phyloP scores from a whole-genome alignment of 1,140 invertebrate genomes.

The Episyrphus balteatus region DNA sequence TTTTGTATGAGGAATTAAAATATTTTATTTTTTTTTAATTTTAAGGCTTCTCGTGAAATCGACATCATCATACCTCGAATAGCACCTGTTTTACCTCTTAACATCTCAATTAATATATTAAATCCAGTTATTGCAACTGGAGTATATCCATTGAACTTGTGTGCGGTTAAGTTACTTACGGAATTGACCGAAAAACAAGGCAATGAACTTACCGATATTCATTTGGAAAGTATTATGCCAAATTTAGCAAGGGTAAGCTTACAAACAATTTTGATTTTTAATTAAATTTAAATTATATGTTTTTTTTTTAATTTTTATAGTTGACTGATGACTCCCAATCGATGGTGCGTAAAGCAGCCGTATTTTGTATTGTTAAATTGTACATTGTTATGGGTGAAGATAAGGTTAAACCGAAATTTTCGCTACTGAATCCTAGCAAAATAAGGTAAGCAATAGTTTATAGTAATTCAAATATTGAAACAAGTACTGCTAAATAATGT shows the following conservation, averaged over 20 bases:
- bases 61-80: constrained; percentile 54
- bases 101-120: constrained; percentile 48
- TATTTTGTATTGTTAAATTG: constrained; percentile 91
- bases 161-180: constrained; percentile 85
- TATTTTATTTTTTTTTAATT: not conserved
- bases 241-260: constrained; percentile 63
- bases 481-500: no score
- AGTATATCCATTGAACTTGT: constrained; percentile 75
- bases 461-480: not conserved
- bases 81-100: constrained; percentile 57
- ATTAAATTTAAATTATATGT: constrained; percentile 6
- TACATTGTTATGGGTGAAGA: constrained; percentile 78
- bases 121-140: constrained; percentile 75
- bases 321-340: constrained; percentile 82
- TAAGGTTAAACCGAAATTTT: constrained; percentile 64
- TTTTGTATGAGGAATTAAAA: not conserved
- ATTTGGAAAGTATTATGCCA: constrained; percentile 73
- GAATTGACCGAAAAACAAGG: constrained; percentile 67
- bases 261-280: not conserved
- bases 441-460: constrained; percentile 27
- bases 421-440: constrained; percentile 73
- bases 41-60: constrained; percentile 36
- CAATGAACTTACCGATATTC: constrained; percentile 56
- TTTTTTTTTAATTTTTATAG: constrained; percentile 24
- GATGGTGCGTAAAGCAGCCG: constrained; percentile 82